Evolutionary conservation across 2,888 invertebrate genomes (phyloP), one percentile per base, ranked within the genome.

Genomic region (Athrips mouffetella): DNA sequence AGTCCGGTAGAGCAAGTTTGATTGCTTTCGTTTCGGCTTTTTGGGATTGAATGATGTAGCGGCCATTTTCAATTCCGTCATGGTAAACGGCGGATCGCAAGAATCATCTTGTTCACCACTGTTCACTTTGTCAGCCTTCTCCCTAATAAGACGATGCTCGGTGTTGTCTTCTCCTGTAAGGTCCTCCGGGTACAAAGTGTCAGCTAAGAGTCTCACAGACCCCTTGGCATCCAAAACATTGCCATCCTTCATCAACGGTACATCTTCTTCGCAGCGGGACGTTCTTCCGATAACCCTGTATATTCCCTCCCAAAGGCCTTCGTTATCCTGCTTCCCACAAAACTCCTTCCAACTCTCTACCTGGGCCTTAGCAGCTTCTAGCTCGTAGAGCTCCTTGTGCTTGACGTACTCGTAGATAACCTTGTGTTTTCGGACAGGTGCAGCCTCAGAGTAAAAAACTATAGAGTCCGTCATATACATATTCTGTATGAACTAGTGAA

Each of bases 321-420:
- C n/a, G n/a, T n/a, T n/a, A n/a, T n/a, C n/a, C n/a, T n/a, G n/a
- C n/a, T n/a, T n/a, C n/a, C n/a, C n/a, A n/a, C n/a, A n/a, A n/a
- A n/a, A n/a, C n/a, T n/a, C n/a, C n/a, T n/a, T n/a, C n/a, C n/a
- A n/a, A n/a, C n/a, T n/a, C n/a, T n/a, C n/a, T n/a, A n/a, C n/a
- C n/a, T n/a, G n/a, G n/a, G n/a, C n/a, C n/a, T n/a, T n/a, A n/a
- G 5, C 4, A 0, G 30, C 25, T 25, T 25, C 25, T 25, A 25
- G 8, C 27, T 58, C 51, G 42, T 62, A 59, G 23, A 33, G 16
- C 42, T 51, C 50, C 45, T 55, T 59, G 29, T 8, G 13, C 29
- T 54, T 6, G 29, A 54, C 48, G 35, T 57, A 60, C 44, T 49
- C 48, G 0, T 41, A 29, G 7, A 59, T 45, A 13, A 60, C 58